phyloP scores from a whole-genome alignment of 1,140 invertebrate species.

The Pseudomyrmex concolor region DNA sequence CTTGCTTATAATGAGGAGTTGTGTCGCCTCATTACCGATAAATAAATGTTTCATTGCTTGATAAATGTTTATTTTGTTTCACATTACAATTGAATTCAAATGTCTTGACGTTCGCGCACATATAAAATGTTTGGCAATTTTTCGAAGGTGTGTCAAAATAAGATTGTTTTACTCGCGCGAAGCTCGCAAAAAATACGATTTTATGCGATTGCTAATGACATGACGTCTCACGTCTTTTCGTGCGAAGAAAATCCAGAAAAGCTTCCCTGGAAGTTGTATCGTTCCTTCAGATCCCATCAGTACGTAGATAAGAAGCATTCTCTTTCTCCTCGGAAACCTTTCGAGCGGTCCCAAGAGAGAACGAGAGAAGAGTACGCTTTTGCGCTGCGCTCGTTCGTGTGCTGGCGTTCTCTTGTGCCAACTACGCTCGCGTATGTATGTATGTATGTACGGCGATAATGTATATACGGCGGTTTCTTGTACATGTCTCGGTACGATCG shows the following conservation, averaged over 20 bases:
- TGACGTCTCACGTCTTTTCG: constrained; percentile 15
- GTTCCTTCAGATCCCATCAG: constrained; percentile 70
- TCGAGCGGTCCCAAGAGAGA: constrained; percentile 64
- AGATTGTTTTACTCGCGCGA: neutral
- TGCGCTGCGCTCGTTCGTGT: constrained; percentile 33
- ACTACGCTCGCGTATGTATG: constrained; percentile 12
- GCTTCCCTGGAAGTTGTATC: constrained; percentile 59
- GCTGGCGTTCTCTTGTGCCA: neutral
- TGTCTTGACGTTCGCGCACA: neutral
- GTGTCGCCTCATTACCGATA: neutral
- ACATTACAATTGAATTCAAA: neutral
- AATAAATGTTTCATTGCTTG: neutral
- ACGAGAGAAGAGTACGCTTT: constrained; percentile 54
- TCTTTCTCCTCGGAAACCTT: constrained; percentile 66
- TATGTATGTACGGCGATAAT: neutral
- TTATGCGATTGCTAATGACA: neutral
- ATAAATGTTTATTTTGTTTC: neutral
- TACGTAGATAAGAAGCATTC: constrained; percentile 72
- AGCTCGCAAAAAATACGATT: neutral
- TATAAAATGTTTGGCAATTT: neutral
- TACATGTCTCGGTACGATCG: constrained; percentile 25
- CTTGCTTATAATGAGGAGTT: no score
- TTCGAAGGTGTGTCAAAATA: neutral
- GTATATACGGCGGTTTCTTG: neutral
- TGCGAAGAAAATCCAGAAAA: constrained; percentile 32